Evolutionary conservation across 2,888 invertebrate genomes (phyloP), one percentile per base, ranked within the genome.

Genomic region (Pemphredon lugubris): DNA sequence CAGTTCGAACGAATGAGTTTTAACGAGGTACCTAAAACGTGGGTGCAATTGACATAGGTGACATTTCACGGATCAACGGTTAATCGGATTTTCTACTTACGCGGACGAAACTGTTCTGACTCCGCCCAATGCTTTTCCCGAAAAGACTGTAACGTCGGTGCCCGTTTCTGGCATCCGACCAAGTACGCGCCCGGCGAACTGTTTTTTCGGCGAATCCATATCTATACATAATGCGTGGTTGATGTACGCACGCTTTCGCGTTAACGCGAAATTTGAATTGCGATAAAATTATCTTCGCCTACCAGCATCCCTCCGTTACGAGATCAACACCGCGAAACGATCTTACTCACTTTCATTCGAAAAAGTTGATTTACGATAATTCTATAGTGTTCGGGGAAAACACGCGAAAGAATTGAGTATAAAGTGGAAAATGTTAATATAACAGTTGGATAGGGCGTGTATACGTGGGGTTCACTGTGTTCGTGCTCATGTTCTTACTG

Each of bases 31-130:
- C 37, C 20, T 5, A 30, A 20, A 18, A 37, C 37, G 20, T n/a
- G 11, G n/a, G 11, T 20, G 37, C 18, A 30, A 11, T 18, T 37
- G 51, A 37, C 51, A 11, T 14, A 18, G 16, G 9, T 18, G 51
- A 51, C 51, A 51, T 37, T 51, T 51, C 34, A 37, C 51, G 51
- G 51, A 37, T 51, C 51, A 51, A 7, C 21, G 51, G 11, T 18
- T 37, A 34, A 26, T 32, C 34, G n/a, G 51, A 30, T 51, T 51
- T 32, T n/a, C 51, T 51, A 37, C 37, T 20, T 30, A 42, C 20
- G 48, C 14, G 14, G 13, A 30, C 48, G 5, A 2, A 14, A 26
- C 14, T 14, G 16, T 51, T 51, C 37, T 32, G 37, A 51, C 37
- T 34, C 37, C 42, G 16, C 16, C 20, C 18, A 18, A 18, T 9